phyloP scores from a whole-genome alignment of 2,113 vertebrate species.

The Colaptes auratus region DNA sequence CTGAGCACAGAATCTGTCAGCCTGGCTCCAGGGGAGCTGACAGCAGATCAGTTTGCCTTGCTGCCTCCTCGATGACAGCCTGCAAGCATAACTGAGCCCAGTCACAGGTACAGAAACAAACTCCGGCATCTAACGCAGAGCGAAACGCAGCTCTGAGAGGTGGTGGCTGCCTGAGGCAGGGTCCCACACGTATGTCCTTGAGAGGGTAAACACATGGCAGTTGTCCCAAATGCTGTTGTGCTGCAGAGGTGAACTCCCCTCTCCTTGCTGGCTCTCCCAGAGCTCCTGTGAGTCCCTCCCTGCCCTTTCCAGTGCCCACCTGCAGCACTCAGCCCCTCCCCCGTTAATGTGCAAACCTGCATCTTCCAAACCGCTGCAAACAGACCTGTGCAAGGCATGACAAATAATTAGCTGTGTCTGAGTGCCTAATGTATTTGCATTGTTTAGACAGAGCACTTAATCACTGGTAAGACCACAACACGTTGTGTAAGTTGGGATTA shows the following conservation, averaged over 20 bases:
- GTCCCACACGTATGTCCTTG: background rate
- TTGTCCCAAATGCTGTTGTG: background rate
- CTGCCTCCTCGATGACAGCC: background rate
- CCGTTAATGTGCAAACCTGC: background rate
- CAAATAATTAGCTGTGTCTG: constrained; percentile 27
- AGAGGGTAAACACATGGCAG: accelerated
- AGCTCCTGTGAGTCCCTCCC: background rate
- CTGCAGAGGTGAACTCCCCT: background rate
- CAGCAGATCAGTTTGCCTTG: background rate
- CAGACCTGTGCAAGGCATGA: background rate
- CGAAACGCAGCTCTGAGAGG: background rate
- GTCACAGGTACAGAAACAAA: background rate
- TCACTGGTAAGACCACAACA: constrained; percentile 15
- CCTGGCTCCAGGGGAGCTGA: background rate
- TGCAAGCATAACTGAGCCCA: background rate
- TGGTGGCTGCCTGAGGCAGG: background rate
- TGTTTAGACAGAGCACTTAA: constrained; percentile 57
- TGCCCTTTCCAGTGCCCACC: background rate
- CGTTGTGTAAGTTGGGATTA: constrained; percentile 47
- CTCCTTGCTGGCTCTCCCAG: background rate
- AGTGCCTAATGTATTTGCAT: constrained; percentile 20
- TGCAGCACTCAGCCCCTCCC: background rate
- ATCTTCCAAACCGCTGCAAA: background rate
- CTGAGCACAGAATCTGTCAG: background rate
- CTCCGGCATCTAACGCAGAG: background rate